Evolutionary conservation across 2,113 vertebrate species (phyloP).

Genomic region (Eclectus roratus): DNA sequence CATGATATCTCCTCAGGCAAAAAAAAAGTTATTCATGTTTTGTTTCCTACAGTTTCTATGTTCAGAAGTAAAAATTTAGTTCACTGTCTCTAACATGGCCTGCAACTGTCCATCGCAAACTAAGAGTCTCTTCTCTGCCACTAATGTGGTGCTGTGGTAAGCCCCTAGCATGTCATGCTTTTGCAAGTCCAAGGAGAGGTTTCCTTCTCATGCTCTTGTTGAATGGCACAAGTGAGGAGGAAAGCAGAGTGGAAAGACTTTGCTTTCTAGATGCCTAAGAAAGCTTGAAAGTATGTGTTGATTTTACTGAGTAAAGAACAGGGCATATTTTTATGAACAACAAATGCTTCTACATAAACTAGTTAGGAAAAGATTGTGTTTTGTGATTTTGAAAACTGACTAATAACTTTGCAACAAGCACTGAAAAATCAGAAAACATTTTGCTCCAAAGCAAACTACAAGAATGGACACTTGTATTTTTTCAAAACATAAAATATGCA

Average conservation of each 20-base stretch:
- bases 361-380: not conserved
- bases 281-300: not conserved
- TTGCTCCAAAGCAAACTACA: not conserved
- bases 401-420: not conserved
- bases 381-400: not conserved
- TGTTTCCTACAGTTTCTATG: not conserved
- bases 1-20: fast-evolving
- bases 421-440: not conserved
- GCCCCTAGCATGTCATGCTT: not conserved
- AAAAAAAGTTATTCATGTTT: not conserved
- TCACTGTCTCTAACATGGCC: not conserved
- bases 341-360: not conserved
- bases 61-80: not conserved
- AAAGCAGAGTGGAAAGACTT: not conserved
- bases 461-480: not conserved
- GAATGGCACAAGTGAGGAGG: not conserved
- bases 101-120: fast-evolving
- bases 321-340: not conserved
- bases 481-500: not conserved
- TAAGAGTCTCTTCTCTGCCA: not conserved
- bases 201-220: not conserved
- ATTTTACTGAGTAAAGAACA: not conserved
- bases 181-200: not conserved
- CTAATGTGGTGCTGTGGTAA: fast-evolving
- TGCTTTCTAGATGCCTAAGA: not conserved